Evolutionary conservation across 1,140 invertebrate species (phyloP).

Genomic region (Drosophila pseudoananassae): DNA sequence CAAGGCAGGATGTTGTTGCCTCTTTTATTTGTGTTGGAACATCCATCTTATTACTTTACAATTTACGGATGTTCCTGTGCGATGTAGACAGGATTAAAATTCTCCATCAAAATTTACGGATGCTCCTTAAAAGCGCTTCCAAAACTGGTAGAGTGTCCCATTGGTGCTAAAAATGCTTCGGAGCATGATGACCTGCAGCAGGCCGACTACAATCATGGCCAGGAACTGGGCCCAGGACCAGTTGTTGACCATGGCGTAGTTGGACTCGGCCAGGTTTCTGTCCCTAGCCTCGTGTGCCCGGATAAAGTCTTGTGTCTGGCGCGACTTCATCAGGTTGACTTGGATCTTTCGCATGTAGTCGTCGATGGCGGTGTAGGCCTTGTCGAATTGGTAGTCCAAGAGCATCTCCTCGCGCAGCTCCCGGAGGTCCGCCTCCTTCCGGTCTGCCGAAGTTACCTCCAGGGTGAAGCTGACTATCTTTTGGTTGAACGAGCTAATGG

Average conservation of each 20-base stretch:
- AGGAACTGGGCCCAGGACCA: slow-evolving; percentile 89
- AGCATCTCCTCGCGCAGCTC: slow-evolving; percentile 84
- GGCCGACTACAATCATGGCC: slow-evolving; percentile 89
- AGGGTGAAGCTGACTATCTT: slow-evolving; percentile 92
- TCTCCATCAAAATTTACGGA: not conserved
- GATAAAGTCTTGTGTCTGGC: slow-evolving; percentile 89
- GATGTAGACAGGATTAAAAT: no score
- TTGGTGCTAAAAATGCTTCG: slow-evolving; percentile 88
- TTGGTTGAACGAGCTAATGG: slow-evolving; percentile 89
- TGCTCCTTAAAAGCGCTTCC: slow-evolving; percentile 72
- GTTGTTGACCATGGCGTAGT: slow-evolving; percentile 88
- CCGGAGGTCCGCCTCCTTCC: slow-evolving; percentile 30
- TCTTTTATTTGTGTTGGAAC: not conserved
- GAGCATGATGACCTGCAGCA: slow-evolving; percentile 88
- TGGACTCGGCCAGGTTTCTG: slow-evolving; percentile 90
- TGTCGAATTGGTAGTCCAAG: slow-evolving; percentile 87
- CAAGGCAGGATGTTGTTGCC: not conserved
- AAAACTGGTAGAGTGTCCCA: slow-evolving; percentile 85
- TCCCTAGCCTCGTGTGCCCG: slow-evolving; percentile 90
- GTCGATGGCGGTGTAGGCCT: slow-evolving; percentile 86
- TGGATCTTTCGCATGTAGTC: slow-evolving; percentile 86
- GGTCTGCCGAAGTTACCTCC: slow-evolving; percentile 85
- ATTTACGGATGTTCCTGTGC: not conserved
- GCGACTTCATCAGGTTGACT: slow-evolving; percentile 86
- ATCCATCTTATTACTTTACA: not conserved